Conservation (phyloP, 2,113 vertebrate species). For the Oryctolagus cuniculus region mOryCun1.1 NC_091447.1:49695001-49695500, state of each 20-base stretch:
- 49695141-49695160: neutral
- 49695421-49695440: neutral
- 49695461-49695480: accelerated
- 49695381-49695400: neutral
- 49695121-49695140: slow-evolving; percentile 11
- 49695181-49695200: neutral
- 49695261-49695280: neutral
- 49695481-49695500: accelerated
- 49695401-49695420: neutral
- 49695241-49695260: neutral
- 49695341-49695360: neutral
- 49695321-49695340: neutral
- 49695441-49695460: too few species aligned
- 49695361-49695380: neutral
- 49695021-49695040: neutral
- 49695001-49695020: slow-evolving; percentile 30
- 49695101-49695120: slow-evolving; percentile 38
- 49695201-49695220: neutral
- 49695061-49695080: slow-evolving; percentile 29
- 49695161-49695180: neutral
- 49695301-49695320: slow-evolving; percentile 20
- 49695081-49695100: slow-evolving; percentile 35
- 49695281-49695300: neutral
- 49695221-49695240: neutral
- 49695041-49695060: neutral